These are phyloP conservation scores for Candoia aspera DNA, from an alignment of 2,113 vertebrate genomes.

Conservation along the genomic window DNA sequence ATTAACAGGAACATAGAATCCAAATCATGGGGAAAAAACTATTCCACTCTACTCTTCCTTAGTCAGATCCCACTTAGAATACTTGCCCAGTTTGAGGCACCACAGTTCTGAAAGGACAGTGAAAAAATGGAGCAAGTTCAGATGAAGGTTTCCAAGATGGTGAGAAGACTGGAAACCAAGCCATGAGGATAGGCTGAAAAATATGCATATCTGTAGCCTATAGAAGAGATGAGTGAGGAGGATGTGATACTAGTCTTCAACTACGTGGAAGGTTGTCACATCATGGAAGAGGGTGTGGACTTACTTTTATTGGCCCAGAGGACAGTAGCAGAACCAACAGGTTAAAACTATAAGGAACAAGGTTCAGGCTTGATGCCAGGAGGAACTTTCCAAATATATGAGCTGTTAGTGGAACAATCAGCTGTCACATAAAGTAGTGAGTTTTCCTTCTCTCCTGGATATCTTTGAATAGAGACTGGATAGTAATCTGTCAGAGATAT, in stretches of 20 bases:
- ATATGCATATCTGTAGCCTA: not conserved
- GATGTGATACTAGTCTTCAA: not conserved
- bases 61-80: not conserved
- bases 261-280: not conserved
- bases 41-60: not conserved
- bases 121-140: not conserved
- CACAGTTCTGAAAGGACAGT: not conserved
- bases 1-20: not conserved
- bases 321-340: not conserved
- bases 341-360: not conserved
- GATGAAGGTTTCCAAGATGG: not conserved
- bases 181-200: not conserved
- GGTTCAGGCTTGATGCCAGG: not conserved
- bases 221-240: not conserved
- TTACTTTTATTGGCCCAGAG: not conserved
- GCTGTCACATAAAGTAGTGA: not conserved
- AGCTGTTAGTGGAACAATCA: not conserved
- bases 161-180: not conserved
- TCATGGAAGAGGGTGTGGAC: not conserved
- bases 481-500: not conserved
- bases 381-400: not conserved
- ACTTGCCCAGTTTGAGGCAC: not conserved
- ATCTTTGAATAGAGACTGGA: not conserved
- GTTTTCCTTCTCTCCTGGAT: not conserved
- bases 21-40: not conserved